Evolutionary conservation across 2,888 invertebrate species (phyloP), one percentile per base, ranked within the genome.

Genomic region (Ephialtes manifestator): DNA sequence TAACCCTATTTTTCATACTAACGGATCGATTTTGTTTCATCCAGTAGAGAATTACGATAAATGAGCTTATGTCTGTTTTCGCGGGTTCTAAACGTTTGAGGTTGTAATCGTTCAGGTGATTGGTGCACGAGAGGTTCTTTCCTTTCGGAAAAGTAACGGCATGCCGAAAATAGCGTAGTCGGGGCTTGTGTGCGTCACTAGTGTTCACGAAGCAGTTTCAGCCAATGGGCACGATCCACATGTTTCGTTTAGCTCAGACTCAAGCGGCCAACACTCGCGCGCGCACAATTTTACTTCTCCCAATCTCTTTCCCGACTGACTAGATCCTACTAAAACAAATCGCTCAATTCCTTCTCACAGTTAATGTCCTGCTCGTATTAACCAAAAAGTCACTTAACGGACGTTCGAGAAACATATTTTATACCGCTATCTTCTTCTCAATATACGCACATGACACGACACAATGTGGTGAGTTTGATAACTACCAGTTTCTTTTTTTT

Each of bases 141-240:
- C 10, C 28, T 58, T 24, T 53, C 55, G 55, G 60, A 60, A 60
- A 60, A 60, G 60, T 63, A 4, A 35, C 63, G 63, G 35, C 35
- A 39, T 10, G 63, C 35, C 63, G 35, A 92, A 93, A 93, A 94
- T 93, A 94, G 90, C 89, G 88, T 84, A 77, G 88, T 85, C 76
- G 80, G 91, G 84, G 87, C 86, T 87, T 43, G 87, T 87, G 88
- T 90, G 89, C 92, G 92, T 92, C 92, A 93, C 88, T 88, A 86
- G 24, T 46, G 81, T 82, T 80, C 77, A 15, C 65, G 65, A 74
- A 53, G n/a, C 55, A 78, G 70, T 83, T 87, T 87, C 90, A 89
- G 89, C 95, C 95, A 95, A 95, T 95, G 89, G 90, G 88, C 85
- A 90, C 84, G 91, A 90, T 95, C 95, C 95, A 95, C 95, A 95